phyloP scores from a whole-genome alignment of 2,113 vertebrate species.

The Anarhynchus alexandrinus region DNA sequence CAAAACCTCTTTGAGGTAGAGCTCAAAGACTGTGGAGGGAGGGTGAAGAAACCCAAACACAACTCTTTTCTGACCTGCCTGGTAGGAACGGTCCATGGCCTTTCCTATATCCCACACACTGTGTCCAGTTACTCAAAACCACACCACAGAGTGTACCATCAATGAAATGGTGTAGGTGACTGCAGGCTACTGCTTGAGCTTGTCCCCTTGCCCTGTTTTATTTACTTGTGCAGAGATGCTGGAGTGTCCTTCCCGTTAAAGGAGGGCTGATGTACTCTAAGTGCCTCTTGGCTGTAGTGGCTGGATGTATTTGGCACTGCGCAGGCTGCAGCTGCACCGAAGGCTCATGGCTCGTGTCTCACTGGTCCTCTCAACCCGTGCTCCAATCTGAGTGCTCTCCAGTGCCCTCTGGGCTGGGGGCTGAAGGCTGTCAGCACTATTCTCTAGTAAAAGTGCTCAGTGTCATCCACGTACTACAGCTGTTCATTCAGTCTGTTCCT shows the following conservation, averaged over 20 bases:
- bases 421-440: not conserved
- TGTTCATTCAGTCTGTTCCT: not conserved
- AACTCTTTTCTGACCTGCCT: not conserved
- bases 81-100: accelerated
- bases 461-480: not conserved
- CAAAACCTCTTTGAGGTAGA: not conserved
- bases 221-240: not conserved
- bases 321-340: not conserved
- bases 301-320: not conserved
- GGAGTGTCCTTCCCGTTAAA: not conserved
- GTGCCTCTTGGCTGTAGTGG: not conserved
- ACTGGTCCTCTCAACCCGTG: not conserved
- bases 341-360: not conserved
- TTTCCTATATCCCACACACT: not conserved
- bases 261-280: not conserved
- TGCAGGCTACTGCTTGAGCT: not conserved
- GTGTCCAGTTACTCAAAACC: not conserved
- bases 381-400: accelerated
- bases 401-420: not conserved
- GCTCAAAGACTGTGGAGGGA: not conserved
- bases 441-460: not conserved
- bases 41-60: not conserved
- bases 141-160: accelerated
- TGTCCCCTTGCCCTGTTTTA: not conserved
- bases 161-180: not conserved